Evolutionary conservation across 2,888 invertebrate genomes (phyloP), one percentile per base, ranked within the genome.

Genomic region (Mesorhabditis belari): DNA sequence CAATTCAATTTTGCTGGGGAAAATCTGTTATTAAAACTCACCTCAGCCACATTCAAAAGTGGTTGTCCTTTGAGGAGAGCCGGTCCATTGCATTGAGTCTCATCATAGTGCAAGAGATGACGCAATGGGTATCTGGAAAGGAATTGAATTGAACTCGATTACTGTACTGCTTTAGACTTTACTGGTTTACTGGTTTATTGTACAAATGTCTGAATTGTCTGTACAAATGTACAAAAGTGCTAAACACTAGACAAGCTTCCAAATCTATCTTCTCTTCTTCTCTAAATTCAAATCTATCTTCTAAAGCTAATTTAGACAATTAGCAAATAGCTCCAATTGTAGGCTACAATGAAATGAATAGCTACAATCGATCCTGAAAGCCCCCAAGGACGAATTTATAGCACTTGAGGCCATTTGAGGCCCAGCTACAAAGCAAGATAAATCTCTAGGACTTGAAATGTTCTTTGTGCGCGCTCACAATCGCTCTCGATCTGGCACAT

Each of bases 41-140:
- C 71, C 35, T 65, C 71, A 21, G 61, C 64, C 55, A 71, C 68
- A 6, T 66, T 61, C 19, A 69, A 55, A 5, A 77, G 62, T 23
- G 75, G 72, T 24, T 70, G 69, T 21, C 73, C 71, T 62, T 67
- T 66, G 27, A 77, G 69, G 12, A 78, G 61, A 12, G 60, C 63
- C 35, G 78, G 78, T 27, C 67, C 58, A 19, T 65, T 68, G 62
- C 78, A 78, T 27, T 66, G 66, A 17, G 77, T 75, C n/a, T 74
- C 63, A 28, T 75, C 71, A 62, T 75, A 78, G 58, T 69, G 60
- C 27, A 78, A 62, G 28, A 70, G 61, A 55, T 71, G 69, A 28
- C 74, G 67, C 58, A 75, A 66, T 55, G 70, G 69, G 44, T 74
- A 69, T 59, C 73, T 56, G 23, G 27, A 55, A 54, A 24, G 49